Base-by-base conservation (phyloP, 2,113 vertebrate species). In the Leptocoma aspasia region DNA sequence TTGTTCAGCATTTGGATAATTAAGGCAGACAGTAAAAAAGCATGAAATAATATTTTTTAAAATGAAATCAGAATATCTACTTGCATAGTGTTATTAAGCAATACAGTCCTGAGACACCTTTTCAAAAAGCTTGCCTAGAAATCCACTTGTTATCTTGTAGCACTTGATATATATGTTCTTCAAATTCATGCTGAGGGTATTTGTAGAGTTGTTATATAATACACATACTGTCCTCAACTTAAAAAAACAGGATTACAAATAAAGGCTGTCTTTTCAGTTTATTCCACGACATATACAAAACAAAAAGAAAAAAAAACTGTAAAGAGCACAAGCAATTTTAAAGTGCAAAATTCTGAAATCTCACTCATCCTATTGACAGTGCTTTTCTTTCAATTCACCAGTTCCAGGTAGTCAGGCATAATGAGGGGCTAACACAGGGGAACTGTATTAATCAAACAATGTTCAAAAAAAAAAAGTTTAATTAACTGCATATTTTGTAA, bases 401-500 rank as follows among this genome's bases (percentile, higher is more conserved):
- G 6, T 45, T 63, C 35, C 82, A 96, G 88, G 92, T 92, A 52
- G 50, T 53, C 14, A 22, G 83, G 49, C 78, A 75, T n/a, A 88
- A 93, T 39, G 37, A 94, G 72, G 81, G 89, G 75, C 90, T 92
- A 69, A 82, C 66, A 86, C 94, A 89, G 94, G 80, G 85, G 94
- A 97, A 92, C 90, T 69, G 49, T 95, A 95, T 96, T 97, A 95
- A 96, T 97, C 95, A 97, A 96, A 94, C 54, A 81, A 92, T 82
- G 93, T 91, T 92, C 5, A 86, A 92, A 95, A 94, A 95, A 89
- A 95, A 97, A 95, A 97, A 96, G 92, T 92, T 97, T 97, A 97
- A 98, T 97, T 97, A 98, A 97, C 94, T 92, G 89, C 91, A 78
- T 96, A 97, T 97, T 97, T 97, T 97, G 93, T 96, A 97, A 97